Evolutionary conservation across 2,888 invertebrate species (phyloP), one percentile per base, ranked within the genome.

Genomic region (Melanophora roralis): DNA sequence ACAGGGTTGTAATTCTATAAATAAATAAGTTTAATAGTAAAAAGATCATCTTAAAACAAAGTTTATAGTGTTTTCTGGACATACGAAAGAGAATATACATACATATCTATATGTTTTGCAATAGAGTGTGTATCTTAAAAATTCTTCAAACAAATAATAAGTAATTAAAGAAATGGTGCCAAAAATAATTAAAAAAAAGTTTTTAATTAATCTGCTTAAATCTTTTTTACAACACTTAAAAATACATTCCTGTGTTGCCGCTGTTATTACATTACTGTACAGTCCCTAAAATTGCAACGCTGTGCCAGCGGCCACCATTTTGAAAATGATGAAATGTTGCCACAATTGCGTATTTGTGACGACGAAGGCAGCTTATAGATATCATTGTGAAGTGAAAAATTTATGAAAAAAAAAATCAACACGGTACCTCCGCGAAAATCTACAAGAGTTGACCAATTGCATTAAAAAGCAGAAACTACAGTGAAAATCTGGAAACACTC

Each of bases 271-370:
- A 68, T 16, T 32, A 16, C 16, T 4, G 7, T 47, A 27, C n/a
- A 11, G 1, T 71, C 19, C 74, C 0, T 16, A 34, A 21, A 51
- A 49, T 11, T 74, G 36, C 82, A 81, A 80, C 79, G 5, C 57
- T 78, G 78, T 67, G 60, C 23, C 78, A 84, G 49, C 62, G 85
- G 84, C 87, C 87, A 86, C 85, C 84, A 86, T 86, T 84, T 85
- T 86, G 83, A 72, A 80, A 72, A 68, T 19, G 82, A 62, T 43
- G 40, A 84, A 85, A 85, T 67, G 88, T 87, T 87, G 88, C 87
- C 88, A 87, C 87, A 87, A 86, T 85, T 82, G 84, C 86, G 82
- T 82, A 79, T 83, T 83, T 57, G 62, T 36, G 67, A 76, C 47
- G 67, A 73, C 60, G 57, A 34, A 72, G 55, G 23, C 32, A 49